Evolutionary conservation across 2,888 invertebrate genomes (phyloP).

Genomic region (Acanthosepion lycidas): DNA sequence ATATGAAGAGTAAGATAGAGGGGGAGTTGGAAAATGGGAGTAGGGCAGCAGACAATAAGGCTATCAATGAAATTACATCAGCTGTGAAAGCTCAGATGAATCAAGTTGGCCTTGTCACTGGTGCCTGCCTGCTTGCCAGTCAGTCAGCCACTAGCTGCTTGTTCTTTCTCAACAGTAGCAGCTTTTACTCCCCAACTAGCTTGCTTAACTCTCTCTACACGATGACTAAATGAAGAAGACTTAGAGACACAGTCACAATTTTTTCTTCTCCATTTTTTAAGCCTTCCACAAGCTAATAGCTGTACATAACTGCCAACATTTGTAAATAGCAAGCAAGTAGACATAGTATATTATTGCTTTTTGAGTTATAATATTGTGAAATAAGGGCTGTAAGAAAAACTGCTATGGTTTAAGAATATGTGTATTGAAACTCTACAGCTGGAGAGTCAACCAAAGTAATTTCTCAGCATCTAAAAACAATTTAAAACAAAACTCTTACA

Average conservation of each 20-base stretch:
- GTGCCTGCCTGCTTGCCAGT: background rate
- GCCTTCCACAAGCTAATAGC: background rate
- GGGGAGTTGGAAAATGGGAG: slow-evolving; percentile 11
- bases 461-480: background rate
- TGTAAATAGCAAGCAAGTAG: background rate
- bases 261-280: background rate
- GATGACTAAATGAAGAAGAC: background rate
- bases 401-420: background rate
- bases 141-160: background rate
- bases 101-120: background rate
- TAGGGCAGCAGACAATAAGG: slow-evolving; percentile 42
- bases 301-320: background rate
- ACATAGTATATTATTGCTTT: background rate
- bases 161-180: slow-evolving; percentile 3
- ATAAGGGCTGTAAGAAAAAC: background rate
- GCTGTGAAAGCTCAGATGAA: slow-evolving; percentile 44
- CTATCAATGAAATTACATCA: slow-evolving; percentile 47
- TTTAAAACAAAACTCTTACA: background rate
- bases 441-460: background rate
- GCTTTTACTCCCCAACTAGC: background rate
- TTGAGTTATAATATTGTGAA: background rate
- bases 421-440: background rate
- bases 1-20: background rate
- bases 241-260: background rate
- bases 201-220: background rate